Evolutionary conservation across 1,140 invertebrate species (phyloP).

Genomic region (Dendroctonus ponderosae): DNA sequence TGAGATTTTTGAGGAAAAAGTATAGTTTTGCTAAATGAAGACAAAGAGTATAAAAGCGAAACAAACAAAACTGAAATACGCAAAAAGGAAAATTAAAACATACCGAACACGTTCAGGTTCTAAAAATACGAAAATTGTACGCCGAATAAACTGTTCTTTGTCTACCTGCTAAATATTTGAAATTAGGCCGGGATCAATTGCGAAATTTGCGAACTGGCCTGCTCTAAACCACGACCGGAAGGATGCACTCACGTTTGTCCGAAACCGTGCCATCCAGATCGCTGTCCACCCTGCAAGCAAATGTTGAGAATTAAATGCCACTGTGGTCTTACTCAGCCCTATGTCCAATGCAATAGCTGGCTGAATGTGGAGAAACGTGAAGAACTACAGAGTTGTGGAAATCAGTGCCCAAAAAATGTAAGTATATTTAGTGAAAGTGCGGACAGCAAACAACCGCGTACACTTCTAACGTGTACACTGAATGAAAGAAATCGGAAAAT

Average conservation of each 20-base stretch:
- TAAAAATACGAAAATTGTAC: no score
- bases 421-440: constrained; percentile 39
- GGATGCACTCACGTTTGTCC: constrained; percentile 80
- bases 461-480: no score
- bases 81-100: no score
- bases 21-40: no score
- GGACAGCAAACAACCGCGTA: neutral
- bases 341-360: constrained; percentile 70
- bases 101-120: no score
- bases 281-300: constrained; percentile 69
- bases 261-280: constrained; percentile 71
- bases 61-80: no score
- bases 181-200: constrained; percentile 58
- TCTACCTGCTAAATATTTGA: no score
- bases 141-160: no score
- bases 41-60: no score
- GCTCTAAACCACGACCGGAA: constrained; percentile 64
- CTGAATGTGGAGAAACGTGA: constrained; percentile 56
- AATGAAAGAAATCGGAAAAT: no score
- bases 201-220: constrained; percentile 69
- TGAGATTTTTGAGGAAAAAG: no score
- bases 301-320: constrained; percentile 74
- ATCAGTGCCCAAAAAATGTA: constrained; percentile 84
- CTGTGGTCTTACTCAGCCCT: constrained; percentile 72
- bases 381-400: constrained; percentile 69